These are phyloP conservation scores for Otolemur crassicaudatus DNA, from an alignment of 2,797 vertebrate genomes.

Conservation along the genomic window DNA sequence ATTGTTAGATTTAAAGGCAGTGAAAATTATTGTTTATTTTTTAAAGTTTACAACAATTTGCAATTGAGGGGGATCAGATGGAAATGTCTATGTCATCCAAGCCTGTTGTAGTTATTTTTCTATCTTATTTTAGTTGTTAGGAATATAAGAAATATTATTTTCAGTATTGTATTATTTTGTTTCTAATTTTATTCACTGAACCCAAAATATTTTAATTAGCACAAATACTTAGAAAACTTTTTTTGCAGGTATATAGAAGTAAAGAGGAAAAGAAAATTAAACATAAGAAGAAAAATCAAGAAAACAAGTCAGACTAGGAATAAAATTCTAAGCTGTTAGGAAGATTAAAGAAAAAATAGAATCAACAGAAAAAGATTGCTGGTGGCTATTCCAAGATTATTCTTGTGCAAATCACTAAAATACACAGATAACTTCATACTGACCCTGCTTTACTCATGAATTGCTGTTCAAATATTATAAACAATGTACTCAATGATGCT, in stretches of 20 bases:
- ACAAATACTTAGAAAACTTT: background rate
- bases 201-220: background rate
- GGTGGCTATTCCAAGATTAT: background rate
- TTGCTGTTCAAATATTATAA: constrained; percentile 10
- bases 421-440: background rate
- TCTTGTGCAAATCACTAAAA: background rate
- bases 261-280: background rate
- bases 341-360: background rate
- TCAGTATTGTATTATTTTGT: background rate
- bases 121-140: background rate
- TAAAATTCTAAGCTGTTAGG: background rate
- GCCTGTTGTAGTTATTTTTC: background rate
- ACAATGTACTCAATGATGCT: constrained; percentile 9
- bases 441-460: background rate
- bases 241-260: background rate
- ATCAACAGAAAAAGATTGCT: background rate
- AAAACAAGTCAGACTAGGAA: background rate
- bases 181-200: background rate
- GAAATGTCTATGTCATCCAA: background rate
- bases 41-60: background rate
- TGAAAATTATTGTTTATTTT: background rate
- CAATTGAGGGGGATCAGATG: background rate
- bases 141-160: background rate
- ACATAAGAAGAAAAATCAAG: background rate
- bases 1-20: background rate